These are phyloP conservation scores for Sinohyriopsis cumingii DNA, from an alignment of 2,888 invertebrate species.

Conservation along the genomic window DNA sequence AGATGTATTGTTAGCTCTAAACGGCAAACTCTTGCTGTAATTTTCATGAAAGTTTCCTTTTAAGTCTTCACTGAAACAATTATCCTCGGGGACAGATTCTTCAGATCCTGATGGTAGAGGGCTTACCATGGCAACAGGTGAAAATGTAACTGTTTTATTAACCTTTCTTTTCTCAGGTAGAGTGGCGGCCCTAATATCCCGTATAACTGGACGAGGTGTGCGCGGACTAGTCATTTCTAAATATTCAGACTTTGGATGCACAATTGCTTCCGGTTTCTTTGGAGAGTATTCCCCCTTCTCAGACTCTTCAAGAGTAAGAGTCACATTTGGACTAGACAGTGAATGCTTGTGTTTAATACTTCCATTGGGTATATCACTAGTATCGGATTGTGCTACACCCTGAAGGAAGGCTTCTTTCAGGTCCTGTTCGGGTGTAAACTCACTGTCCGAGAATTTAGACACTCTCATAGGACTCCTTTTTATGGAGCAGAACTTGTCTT, in stretches of 20 bases:
- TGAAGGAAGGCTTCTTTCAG: conserved; percentile 47
- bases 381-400: conserved; percentile 19
- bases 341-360: no score
- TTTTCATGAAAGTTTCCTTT: conserved; percentile 43
- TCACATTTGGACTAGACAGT: no score
- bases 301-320: no score
- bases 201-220: conserved; percentile 23
- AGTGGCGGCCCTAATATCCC: conserved; percentile 31
- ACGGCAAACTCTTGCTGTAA: conserved; percentile 40
- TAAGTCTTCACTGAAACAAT: conserved; percentile 28
- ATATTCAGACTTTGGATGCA: conserved; percentile 33
- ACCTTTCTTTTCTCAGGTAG: conserved; percentile 41
- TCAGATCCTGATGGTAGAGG: conserved; percentile 61
- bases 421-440: conserved; percentile 33
- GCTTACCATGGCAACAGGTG: conserved; percentile 62
- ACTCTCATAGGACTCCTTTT: conserved; percentile 59
- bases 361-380: not conserved
- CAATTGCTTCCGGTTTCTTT: conserved; percentile 25
- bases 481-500: conserved; percentile 60
- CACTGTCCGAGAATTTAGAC: conserved; percentile 50
- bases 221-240: conserved; percentile 27
- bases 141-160: conserved; percentile 62
- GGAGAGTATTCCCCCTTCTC: conserved; percentile 13
- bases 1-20: conserved; percentile 1
- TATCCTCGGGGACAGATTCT: conserved; percentile 53